Percentiles rank a stretch among this genome's conserved stretches.
Conservation (phyloP, 2,113 vertebrate genomes). For the Platysteira castanea region DNA sequence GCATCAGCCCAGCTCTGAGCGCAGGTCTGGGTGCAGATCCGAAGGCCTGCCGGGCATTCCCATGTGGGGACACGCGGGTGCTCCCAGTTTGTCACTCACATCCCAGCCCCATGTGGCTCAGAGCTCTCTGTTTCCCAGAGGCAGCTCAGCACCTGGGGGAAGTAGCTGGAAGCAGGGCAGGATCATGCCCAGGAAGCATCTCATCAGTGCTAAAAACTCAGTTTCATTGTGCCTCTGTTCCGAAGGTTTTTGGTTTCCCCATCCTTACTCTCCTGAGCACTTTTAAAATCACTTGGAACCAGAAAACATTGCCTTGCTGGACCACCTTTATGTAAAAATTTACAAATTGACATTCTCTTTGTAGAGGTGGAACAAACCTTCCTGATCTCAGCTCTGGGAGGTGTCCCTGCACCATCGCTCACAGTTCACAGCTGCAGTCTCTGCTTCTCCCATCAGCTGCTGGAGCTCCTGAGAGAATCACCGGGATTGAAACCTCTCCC, state of each 20-base stretch:
- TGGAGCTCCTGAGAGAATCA: not conserved
- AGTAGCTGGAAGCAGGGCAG: not conserved
- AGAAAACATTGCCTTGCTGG: not conserved
- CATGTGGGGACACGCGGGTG: accelerated
- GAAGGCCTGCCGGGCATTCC: not conserved
- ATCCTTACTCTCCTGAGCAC: not conserved
- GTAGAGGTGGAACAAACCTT: not conserved
- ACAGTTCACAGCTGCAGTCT: not conserved
- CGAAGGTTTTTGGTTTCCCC: not conserved
- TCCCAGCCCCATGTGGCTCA: not conserved
- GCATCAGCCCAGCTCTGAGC: accelerated
- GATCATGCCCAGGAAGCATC: not conserved
- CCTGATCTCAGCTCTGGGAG: not conserved
- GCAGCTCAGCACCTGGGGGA: not conserved
- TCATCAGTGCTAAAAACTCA: not conserved
- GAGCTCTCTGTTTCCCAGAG: not conserved
- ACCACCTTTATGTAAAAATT: not conserved
- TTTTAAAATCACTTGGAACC: not conserved
- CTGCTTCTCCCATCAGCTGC: not conserved
- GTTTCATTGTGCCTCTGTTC: not conserved
- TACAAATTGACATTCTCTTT: not conserved
- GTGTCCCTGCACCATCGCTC: not conserved
- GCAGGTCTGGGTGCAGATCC: not conserved
- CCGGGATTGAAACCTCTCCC: not conserved
- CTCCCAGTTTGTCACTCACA: not conserved